Evolutionary conservation across 2,113 vertebrate genomes (phyloP).

Genomic region (Isichthys henryi): DNA sequence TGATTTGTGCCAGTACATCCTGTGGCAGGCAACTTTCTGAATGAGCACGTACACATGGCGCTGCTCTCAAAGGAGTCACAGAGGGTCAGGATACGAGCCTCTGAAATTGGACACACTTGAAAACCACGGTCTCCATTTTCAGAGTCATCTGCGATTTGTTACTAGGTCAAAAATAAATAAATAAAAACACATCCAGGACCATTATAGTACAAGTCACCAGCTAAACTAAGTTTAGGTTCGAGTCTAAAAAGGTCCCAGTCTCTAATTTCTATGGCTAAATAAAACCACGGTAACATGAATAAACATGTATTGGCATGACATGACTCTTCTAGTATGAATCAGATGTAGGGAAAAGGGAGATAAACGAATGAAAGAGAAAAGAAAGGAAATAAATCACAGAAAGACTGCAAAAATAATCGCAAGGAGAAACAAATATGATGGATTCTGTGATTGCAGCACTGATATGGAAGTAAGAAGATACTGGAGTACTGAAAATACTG

Average conservation of each 20-base stretch:
- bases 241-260: neutral
- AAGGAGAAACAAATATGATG: neutral
- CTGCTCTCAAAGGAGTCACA: neutral
- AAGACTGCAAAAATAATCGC: neutral
- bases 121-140: neutral
- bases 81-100: neutral
- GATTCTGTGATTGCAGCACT: neutral
- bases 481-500: neutral
- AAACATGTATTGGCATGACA: neutral
- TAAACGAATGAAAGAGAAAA: neutral
- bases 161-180: neutral
- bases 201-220: neutral
- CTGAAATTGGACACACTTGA: neutral
- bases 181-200: neutral
- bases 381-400: neutral
- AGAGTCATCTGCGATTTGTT: neutral
- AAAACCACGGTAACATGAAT: neutral
- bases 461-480: neutral
- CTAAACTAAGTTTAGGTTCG: neutral
- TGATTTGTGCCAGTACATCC: neutral
- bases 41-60: neutral
- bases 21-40: neutral
- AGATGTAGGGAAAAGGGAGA: neutral
- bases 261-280: conserved; percentile 1
- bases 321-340: neutral